Base-by-base conservation (phyloP, 2,113 vertebrate genomes). In the Scomber colias region DNA sequence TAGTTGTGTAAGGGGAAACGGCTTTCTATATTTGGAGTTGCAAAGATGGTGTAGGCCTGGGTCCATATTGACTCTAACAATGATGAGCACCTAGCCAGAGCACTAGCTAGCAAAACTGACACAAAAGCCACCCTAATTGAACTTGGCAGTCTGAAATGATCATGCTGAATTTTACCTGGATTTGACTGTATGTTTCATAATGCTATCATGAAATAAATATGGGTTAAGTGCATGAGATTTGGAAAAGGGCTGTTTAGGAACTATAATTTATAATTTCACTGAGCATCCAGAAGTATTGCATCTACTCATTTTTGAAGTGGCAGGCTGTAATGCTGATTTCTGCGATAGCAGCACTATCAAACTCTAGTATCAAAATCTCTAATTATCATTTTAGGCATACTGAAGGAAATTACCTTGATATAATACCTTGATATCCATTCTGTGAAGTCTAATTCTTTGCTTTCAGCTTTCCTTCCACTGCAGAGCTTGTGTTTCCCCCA, bases 21-120 rank as follows among this genome's bases (percentile, higher is more conserved):
- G 31, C 53, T n/a, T 56, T 60, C 1, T 46, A 24, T 46, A 12
- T 59, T 14, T 73, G 8, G 14, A 35, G 11, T 54, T 46, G 11
- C 11, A 11, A 21, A 14, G 16, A 30, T 40, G 35, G 35, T 9
- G 90, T 87, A 87, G 82, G 90, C 84, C 66, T 93, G 71, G 17
- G 56, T 82, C 40, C 71, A 61, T n/a, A 77, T 89, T 92, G 93
- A 93, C 85, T 77, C 68, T 68, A 84, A 95, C 96, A 95, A 95
- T 86, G 92, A 49, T 57, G 70, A 90, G 93, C 95, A 95, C 92
- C 95, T 95, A 95, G 16, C n/a, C 17, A 17, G 90, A 87, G 87
- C 90, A 77, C 93, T 84, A 94, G 95, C 92, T 91, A 89, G 24
- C 85, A 91, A 92, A 92, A 95, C 90, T 90, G 92, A 94, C 91